Conservation (phyloP, 2,888 invertebrate genomes). For the Hemithea aestivaria region DNA sequence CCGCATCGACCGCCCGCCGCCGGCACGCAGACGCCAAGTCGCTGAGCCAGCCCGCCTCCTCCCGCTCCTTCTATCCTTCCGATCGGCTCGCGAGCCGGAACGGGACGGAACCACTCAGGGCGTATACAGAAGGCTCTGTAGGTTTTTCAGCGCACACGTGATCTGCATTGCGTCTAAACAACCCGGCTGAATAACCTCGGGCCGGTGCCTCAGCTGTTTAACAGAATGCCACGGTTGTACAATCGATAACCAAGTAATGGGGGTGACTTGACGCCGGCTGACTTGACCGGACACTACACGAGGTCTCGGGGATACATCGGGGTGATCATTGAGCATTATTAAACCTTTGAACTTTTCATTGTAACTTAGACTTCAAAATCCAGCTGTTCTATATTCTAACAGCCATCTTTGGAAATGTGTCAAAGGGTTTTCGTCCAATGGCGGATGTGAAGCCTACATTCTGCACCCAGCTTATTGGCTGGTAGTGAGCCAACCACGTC, state of each 20-base stretch:
- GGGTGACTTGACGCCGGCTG: constrained; percentile 39
- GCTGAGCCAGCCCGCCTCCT: constrained; percentile 47
- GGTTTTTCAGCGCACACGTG: constrained; percentile 72
- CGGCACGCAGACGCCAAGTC: constrained; percentile 69
- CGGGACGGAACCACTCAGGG: constrained; percentile 48
- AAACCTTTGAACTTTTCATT: no score
- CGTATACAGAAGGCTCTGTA: constrained; percentile 58
- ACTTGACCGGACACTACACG: constrained; percentile 12
- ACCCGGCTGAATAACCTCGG: constrained; percentile 70
- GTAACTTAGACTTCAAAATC: constrained; percentile 4
- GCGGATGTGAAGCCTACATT: constrained; percentile 2
- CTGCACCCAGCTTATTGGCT: constrained; percentile 14
- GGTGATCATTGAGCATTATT: no score
- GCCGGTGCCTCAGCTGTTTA: constrained; percentile 65
- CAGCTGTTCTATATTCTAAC: constrained; percentile 6
- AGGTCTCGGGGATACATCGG: constrained; percentile 17
- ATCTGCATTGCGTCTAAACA: constrained; percentile 79
- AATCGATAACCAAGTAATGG: constrained; percentile 66
- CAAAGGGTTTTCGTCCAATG: constrained; percentile 9
- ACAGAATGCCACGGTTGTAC: constrained; percentile 51
- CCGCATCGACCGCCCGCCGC: constrained; percentile 55
- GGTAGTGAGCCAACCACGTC: constrained; percentile 13
- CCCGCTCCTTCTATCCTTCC: constrained; percentile 26
- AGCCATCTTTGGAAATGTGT: constrained; percentile 3
- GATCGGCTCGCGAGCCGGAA: constrained; percentile 18